Base-by-base conservation (phyloP, 2,113 vertebrate genomes). In the Podiceps cristatus region DNA sequence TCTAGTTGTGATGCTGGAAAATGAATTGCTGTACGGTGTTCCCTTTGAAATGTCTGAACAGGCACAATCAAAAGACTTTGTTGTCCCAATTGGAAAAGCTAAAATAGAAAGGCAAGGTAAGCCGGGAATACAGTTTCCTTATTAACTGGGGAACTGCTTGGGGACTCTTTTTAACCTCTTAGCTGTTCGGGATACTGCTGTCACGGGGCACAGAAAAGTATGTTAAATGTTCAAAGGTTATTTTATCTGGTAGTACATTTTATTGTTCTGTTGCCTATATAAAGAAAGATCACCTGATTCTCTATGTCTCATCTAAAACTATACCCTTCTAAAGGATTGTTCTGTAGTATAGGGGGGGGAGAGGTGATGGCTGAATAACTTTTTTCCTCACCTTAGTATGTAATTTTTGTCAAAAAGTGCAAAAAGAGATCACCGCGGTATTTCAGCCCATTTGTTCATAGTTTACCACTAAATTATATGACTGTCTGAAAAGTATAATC, bases 1-100 rank as follows among this genome's bases (percentile, higher is more conserved):
- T 98, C 42, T 98, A 99, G 99, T 99, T 97, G 99, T 99, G 71
- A 80, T 99, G 93, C 97, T 99, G 98, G 99, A 99, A 98, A 99
- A 99, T 59, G 99, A 99, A 97, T 84, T 99, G 88, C 98, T 99
- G 98, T 99, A 99, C 18, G 99, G 99, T 19, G 99, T 99, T 97
- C 98, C 99, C 72, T 99, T 99, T 93, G 99, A 99, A 97, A 93
- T 99, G 97, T 98, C 99, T 3, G 98, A 99, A 44, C 99, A 99
- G 93, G 97, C 98, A 7, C 99, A 98, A 91, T 99, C 99, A 67
- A 99, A 99, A 98, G 99, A 99, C 83, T 99, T 99, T 59, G 55
- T 99, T 80, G 29, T 99, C 97, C 99, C 99, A 58, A 99, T 99
- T 88, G 99, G 99, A 96, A 99, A 99, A 98, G 99, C 99, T 92